phyloP scores from a whole-genome alignment of 2,888 invertebrate species.

The Mycalesis mineus region DNA sequence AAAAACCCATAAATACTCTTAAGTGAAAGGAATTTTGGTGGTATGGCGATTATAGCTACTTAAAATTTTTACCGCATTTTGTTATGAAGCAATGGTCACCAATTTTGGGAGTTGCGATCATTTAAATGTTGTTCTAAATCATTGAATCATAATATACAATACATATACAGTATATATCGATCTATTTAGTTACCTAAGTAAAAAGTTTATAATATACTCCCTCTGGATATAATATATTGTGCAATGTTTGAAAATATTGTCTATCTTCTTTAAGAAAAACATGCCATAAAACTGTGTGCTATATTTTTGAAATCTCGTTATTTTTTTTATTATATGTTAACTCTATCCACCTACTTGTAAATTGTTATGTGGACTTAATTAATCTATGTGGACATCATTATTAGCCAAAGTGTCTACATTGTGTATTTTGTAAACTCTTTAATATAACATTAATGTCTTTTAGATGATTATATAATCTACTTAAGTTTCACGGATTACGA shows the following conservation, averaged over 20 bases:
- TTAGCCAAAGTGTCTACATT: slow-evolving; percentile 12
- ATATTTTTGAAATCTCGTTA: slow-evolving; percentile 27
- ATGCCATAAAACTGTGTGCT: slow-evolving; percentile 28
- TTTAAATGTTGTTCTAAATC: too few species aligned
- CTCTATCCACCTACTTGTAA: background rate
- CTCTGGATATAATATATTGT: background rate
- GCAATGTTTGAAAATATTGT: too few species aligned
- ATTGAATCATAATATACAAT: too few species aligned
- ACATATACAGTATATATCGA: background rate
- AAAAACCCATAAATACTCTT: too few species aligned
- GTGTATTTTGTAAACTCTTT: background rate
- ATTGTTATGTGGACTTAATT: background rate
- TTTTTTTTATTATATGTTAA: slow-evolving; percentile 2
- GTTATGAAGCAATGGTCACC: too few species aligned
- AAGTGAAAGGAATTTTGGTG: too few species aligned
- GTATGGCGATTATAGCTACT: too few species aligned
- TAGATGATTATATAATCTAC: background rate
- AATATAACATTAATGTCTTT: background rate
- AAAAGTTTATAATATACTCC: background rate
- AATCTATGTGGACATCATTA: background rate
- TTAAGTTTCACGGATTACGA: background rate
- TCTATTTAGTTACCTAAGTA: background rate
- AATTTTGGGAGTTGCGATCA: background rate
- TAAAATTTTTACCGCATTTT: too few species aligned
- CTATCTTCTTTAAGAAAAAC: background rate